Evolutionary conservation across 2,113 vertebrate species (phyloP).

Genomic region (Chauna torquata): DNA sequence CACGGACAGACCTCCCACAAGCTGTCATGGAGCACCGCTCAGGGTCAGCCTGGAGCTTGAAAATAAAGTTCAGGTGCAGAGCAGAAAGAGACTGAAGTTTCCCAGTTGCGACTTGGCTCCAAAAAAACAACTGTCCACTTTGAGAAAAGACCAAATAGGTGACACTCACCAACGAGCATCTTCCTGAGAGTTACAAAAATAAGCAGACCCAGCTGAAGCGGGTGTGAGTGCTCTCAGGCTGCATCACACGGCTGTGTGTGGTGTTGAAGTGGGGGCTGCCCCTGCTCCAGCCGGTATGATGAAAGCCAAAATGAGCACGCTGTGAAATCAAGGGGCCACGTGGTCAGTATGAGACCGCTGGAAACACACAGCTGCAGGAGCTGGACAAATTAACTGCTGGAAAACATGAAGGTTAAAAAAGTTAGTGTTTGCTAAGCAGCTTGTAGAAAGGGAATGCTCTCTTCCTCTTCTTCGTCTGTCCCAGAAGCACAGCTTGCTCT

Average conservation of each 20-base stretch:
- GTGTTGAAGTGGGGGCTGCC: neutral
- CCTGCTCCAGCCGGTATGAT: accelerated
- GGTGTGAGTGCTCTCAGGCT: neutral
- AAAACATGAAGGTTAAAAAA: neutral
- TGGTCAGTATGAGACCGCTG: neutral
- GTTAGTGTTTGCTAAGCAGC: neutral
- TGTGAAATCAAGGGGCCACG: neutral
- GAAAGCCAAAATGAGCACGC: neutral
- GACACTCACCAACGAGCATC: neutral
- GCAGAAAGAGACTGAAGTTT: neutral
- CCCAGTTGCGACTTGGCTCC: neutral
- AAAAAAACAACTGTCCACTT: neutral
- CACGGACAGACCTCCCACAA: neutral
- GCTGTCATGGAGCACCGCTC: neutral
- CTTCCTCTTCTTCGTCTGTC: neutral
- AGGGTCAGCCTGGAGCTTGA: neutral
- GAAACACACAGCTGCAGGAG: neutral
- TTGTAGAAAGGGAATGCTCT: neutral
- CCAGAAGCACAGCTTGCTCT: neutral
- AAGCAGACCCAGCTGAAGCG: neutral
- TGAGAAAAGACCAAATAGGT: neutral
- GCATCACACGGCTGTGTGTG: accelerated
- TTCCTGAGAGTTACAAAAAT: neutral
- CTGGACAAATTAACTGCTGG: neutral
- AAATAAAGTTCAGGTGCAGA: neutral